Conservation (phyloP, 2,888 invertebrate genomes). For the Alviniconcha strummeri region DNA sequence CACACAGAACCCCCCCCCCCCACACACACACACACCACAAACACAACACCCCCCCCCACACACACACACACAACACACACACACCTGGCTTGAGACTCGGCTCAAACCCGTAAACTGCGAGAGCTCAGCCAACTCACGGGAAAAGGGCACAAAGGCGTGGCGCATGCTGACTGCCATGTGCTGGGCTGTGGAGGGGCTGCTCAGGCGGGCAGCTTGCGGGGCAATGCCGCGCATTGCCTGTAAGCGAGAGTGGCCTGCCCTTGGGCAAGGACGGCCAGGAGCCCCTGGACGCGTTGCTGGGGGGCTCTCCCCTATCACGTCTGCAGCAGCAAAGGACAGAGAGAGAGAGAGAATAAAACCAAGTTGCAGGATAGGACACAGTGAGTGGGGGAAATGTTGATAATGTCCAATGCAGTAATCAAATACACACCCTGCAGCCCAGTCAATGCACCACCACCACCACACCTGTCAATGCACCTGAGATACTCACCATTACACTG, state of each 20-base stretch:
- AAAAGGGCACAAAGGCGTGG: constrained; percentile 71
- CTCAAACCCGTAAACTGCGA: no score
- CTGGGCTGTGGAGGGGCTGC: constrained; percentile 31
- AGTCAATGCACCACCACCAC: no score
- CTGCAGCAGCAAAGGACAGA: constrained; percentile 31
- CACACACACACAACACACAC: no score
- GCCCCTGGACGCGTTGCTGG: constrained; percentile 34
- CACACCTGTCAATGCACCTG: no score
- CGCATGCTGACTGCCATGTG: constrained; percentile 68
- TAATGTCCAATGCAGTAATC: no score
- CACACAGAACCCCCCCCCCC: no score
- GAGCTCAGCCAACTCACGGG: constrained; percentile 54
- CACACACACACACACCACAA: neutral
- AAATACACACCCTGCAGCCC: no score
- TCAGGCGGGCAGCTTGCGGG: constrained; percentile 43
- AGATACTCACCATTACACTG: no score
- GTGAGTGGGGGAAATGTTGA: no score
- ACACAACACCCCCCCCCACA: neutral
- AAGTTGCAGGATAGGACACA: no score
- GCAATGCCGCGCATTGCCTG: constrained; percentile 45
- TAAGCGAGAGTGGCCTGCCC: constrained; percentile 42
- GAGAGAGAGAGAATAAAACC: no score
- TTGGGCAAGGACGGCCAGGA: neutral
- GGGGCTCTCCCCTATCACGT: constrained; percentile 61
- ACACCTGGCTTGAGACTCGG: no score